phyloP scores from a whole-genome alignment of 2,113 vertebrate genomes.

The Calidris pygmaea region DNA sequence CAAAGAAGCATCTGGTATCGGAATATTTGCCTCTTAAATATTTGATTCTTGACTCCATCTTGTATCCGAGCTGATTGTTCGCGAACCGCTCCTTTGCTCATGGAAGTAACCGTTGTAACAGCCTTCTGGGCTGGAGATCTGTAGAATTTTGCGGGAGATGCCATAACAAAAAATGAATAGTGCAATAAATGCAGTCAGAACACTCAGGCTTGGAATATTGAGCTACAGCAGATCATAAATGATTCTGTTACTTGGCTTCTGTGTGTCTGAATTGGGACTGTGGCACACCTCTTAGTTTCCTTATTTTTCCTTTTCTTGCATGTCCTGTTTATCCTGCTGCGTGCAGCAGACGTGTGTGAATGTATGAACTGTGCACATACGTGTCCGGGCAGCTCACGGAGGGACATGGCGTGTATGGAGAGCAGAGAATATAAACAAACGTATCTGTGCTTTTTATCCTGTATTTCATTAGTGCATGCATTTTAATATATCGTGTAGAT shows the following conservation, averaged over 20 bases:
- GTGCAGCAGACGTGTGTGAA: neutral
- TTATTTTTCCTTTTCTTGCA: neutral
- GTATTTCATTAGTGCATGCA: neutral
- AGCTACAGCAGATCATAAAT: neutral
- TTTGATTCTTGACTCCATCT: conserved; percentile 65
- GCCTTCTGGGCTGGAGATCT: neutral
- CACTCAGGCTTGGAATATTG: neutral
- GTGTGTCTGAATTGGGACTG: neutral
- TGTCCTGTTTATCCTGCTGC: neutral
- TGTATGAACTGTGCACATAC: neutral
- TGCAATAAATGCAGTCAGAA: neutral
- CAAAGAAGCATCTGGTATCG: neutral
- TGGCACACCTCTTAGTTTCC: neutral
- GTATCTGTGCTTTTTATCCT: neutral
- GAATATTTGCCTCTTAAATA: conserved; percentile 17
- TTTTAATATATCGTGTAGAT: neutral
- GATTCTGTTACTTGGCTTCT: neutral
- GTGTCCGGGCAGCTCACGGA: neutral
- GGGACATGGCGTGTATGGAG: neutral
- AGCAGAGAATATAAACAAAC: neutral
- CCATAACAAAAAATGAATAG: neutral
- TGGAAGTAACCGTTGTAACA: neutral
- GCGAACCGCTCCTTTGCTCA: neutral
- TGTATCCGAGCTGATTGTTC: conserved; percentile 16
- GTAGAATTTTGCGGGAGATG: neutral